Evolutionary conservation across 2,113 vertebrate species (phyloP), one percentile per base, ranked within the genome.

Genomic region (Tor tambroides): DNA sequence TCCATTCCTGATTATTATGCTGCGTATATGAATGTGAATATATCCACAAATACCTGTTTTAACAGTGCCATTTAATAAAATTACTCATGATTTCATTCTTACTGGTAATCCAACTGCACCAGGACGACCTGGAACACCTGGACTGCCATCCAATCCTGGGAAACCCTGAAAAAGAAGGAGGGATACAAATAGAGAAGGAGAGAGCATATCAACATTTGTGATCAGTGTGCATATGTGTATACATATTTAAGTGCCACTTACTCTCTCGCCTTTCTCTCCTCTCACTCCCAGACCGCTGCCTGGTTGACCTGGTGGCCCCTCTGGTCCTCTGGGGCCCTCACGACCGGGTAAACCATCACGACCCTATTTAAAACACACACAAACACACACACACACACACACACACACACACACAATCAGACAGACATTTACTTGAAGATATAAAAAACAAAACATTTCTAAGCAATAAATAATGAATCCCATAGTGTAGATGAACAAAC

Each of bases 251-350:
- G 65, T 78, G 30, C 49, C 19, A 86, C 86, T 67, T 88, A 99
- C 97, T 92, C 95, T 94, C n/a, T 99, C 98, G 9, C 98, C 98
- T 87, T 97, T 99, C 59, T 93, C 96, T 87, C 96, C 96, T 3
- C 61, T 94, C 21, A 87, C 87, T 51, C 87, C 91, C 0, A 35
- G 0, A 0, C 65, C 30, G 43, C 90, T 93, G 79, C 96, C 97
- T 0, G 97, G 95, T 0, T 88, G 88, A 23, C 98, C 98, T 23
- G 71, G 95, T 0, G 95, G 96, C 10, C 98, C 98, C 10, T 93
- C 91, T 5, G 96, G 94, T 9, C 97, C 97, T 0, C 93, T 94
- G 10, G 95, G 90, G 6, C 95, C 95, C 0, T 95, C 94, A 83
- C 94, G 93, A 5, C 97, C 97, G 14, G 97, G 95, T 26, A 93